Percentiles rank a stretch among this genome's conserved stretches.
These are phyloP conservation scores for Lepidocolaptes lacrymiger DNA, from an alignment of 2,797 vertebrate species.

Conservation along the genomic window DNA sequence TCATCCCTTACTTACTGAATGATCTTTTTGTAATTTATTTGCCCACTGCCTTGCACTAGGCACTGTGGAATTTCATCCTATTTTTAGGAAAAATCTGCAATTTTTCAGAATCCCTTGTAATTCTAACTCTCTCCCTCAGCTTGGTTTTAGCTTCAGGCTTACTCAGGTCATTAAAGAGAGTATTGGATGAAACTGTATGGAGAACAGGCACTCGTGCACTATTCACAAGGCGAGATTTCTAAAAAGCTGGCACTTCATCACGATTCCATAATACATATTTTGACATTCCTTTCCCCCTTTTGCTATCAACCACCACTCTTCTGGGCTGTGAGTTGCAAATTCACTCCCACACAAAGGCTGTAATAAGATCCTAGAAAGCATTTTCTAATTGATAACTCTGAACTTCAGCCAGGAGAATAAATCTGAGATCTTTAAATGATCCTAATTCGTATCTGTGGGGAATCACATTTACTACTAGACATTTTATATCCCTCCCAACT, in stretches of 20 bases:
- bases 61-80: background rate
- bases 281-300: background rate
- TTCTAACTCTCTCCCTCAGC: background rate
- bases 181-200: background rate
- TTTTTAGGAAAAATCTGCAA: background rate
- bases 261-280: background rate
- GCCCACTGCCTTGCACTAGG: background rate
- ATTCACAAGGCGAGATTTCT: background rate
- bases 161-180: background rate
- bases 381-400: constrained; percentile 19
- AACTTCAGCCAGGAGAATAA: background rate
- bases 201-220: background rate
- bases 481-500: background rate
- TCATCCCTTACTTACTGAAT: background rate
- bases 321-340: background rate
- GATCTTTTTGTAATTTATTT: background rate
- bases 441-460: background rate
- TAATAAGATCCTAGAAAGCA: background rate
- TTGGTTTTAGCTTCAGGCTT: background rate
- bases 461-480: background rate
- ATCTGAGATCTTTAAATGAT: background rate
- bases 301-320: background rate
- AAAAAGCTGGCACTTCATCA: background rate
- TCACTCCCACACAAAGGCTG: background rate
- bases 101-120: background rate